Evolutionary conservation across 1,140 invertebrate species (phyloP).

Genomic region (Stegodyphus mimosarum): DNA sequence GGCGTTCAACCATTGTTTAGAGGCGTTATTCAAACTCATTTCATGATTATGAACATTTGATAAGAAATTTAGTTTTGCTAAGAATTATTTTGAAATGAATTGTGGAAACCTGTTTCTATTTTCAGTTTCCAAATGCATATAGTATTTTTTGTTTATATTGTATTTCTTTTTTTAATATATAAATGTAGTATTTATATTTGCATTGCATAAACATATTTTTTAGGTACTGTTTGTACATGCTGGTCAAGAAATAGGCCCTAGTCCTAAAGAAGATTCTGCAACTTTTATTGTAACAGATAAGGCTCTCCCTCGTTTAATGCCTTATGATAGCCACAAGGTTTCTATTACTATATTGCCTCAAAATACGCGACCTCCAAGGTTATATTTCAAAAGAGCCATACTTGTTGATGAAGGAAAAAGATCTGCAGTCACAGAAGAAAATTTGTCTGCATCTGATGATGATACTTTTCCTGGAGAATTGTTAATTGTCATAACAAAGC

Average conservation of each 20-base stretch:
- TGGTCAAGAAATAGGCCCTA: conserved; percentile 57
- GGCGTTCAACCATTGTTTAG: too few species aligned
- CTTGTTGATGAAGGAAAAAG: conserved; percentile 51
- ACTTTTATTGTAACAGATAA: conserved; percentile 56
- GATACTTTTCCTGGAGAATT: conserved; percentile 61
- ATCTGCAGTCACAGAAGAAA: conserved; percentile 40
- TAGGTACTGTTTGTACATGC: conserved; percentile 52
- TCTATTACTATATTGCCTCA: conserved; percentile 43
- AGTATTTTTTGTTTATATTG: not conserved
- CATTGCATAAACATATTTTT: not conserved
- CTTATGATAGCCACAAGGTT: conserved; percentile 34
- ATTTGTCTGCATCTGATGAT: conserved; percentile 46
- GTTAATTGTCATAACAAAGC: conserved; percentile 64
- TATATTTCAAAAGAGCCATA: conserved; percentile 53
- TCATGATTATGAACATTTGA: too few species aligned
- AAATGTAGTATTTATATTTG: not conserved
- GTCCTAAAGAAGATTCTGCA: conserved; percentile 50
- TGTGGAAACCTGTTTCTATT: too few species aligned
- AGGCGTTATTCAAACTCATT: too few species aligned
- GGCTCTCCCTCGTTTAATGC: conserved; percentile 33
- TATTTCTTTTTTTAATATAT: not conserved
- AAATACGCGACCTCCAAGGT: conserved; percentile 39
- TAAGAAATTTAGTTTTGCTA: too few species aligned
- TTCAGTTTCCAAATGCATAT: too few species aligned
- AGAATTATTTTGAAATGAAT: too few species aligned